These are phyloP conservation scores for Callyntrura sp. DNA, from an alignment of 2,888 invertebrate genomes.

Conservation along the genomic window DNA sequence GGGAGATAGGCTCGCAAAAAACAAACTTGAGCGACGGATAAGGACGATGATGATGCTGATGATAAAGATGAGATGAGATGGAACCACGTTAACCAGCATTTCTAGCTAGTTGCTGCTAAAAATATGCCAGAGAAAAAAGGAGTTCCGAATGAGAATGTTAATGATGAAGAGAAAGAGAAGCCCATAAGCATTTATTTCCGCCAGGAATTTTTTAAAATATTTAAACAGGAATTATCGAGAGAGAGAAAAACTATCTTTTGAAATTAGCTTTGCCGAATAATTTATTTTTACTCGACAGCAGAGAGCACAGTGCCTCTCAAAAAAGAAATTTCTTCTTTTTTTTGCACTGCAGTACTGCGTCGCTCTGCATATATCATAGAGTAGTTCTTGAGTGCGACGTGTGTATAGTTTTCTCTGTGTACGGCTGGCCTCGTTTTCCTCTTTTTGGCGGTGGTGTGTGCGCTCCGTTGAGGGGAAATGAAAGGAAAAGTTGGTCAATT, in stretches of 20 bases:
- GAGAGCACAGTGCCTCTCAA: slow-evolving; percentile 19
- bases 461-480: neutral
- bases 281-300: slow-evolving; percentile 56
- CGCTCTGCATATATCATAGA: neutral
- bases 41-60: too few species aligned
- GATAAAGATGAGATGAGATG: too few species aligned
- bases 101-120: slow-evolving; percentile 52
- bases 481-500: slow-evolving; percentile 68
- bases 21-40: slow-evolving; percentile 34
- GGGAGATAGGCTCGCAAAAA: neutral
- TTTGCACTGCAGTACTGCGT: neutral
- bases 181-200: slow-evolving; percentile 62
- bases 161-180: too few species aligned
- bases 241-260: slow-evolving; percentile 51
- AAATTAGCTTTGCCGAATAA: slow-evolving; percentile 67
- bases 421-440: neutral
- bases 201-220: slow-evolving; percentile 56
- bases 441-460: slow-evolving; percentile 1
- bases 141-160: too few species aligned
- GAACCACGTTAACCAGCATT: too few species aligned
- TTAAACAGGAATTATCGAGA: slow-evolving; percentile 52
- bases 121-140: slow-evolving; percentile 54
- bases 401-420: neutral
- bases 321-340: neutral
- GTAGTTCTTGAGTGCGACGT: neutral